phyloP scores from a whole-genome alignment of 2,888 invertebrate genomes.

The Hymenopus coronatus region DNA sequence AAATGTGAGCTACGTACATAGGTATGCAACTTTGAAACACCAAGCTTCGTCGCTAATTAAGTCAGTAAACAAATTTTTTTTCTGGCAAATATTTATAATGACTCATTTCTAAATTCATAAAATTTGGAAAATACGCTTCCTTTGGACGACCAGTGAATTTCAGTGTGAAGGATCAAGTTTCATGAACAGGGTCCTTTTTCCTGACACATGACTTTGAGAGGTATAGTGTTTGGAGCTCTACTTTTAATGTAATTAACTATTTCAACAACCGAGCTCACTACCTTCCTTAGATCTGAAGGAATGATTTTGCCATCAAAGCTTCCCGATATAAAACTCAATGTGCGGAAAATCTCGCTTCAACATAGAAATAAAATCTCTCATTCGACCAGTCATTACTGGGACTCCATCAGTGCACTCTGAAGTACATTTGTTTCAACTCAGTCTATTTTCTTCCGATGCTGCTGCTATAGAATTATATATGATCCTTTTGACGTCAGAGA shows the following conservation, averaged over 20 bases:
- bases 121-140: not conserved
- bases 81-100: not conserved
- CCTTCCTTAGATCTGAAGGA: not conserved
- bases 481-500: not conserved
- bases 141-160: not conserved
- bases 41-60: not conserved
- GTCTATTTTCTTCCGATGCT: not conserved
- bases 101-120: not conserved
- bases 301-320: not conserved
- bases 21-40: not conserved
- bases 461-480: not conserved
- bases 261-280: not conserved
- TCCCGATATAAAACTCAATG: not conserved
- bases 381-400: not conserved
- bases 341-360: not conserved
- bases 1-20: not conserved
- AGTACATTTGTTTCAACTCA: not conserved
- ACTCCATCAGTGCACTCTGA: not conserved
- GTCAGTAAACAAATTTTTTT: not conserved
- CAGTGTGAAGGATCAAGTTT: not conserved
- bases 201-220: not conserved
- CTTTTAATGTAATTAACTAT: not conserved
- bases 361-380: not conserved
- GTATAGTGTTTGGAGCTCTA: not conserved
- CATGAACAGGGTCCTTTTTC: not conserved